phyloP scores from a whole-genome alignment of 2,113 vertebrate genomes.

The Silurus glanis region DNA sequence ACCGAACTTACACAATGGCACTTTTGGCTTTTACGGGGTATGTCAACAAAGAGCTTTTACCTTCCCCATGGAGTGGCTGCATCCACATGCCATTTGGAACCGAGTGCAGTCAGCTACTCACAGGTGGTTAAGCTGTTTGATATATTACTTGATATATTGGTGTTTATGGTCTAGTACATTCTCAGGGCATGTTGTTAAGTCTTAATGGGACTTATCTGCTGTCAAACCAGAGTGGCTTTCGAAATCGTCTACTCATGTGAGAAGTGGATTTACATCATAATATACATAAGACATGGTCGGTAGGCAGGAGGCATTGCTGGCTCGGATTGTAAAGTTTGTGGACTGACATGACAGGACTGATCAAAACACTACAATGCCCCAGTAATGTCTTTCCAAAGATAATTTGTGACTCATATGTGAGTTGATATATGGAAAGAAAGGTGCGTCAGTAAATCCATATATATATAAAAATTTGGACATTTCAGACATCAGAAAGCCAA shows the following conservation, averaged over 20 bases:
- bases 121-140: slow-evolving; percentile 28
- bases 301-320: neutral
- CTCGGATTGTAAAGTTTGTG: neutral
- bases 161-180: slow-evolving; percentile 25
- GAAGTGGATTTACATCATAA: neutral
- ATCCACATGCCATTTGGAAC: slow-evolving; percentile 6
- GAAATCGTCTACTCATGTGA: neutral
- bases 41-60: slow-evolving; percentile 39
- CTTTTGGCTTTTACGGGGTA: slow-evolving; percentile 17
- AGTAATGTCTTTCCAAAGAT: neutral
- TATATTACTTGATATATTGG: slow-evolving; percentile 24
- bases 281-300: neutral
- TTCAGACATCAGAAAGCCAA: neutral
- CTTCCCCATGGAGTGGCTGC: neutral
- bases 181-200: neutral
- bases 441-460: neutral
- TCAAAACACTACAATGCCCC: neutral
- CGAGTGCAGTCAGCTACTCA: neutral
- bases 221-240: slow-evolving; percentile 10
- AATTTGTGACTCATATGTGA: neutral
- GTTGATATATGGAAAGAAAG: neutral
- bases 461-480: neutral
- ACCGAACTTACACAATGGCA: slow-evolving; percentile 4
- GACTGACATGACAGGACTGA: neutral
- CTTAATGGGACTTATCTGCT: slow-evolving; percentile 23